Base-by-base conservation (phyloP, 2,797 vertebrate genomes). In the Megaceryle alcyon region DNA sequence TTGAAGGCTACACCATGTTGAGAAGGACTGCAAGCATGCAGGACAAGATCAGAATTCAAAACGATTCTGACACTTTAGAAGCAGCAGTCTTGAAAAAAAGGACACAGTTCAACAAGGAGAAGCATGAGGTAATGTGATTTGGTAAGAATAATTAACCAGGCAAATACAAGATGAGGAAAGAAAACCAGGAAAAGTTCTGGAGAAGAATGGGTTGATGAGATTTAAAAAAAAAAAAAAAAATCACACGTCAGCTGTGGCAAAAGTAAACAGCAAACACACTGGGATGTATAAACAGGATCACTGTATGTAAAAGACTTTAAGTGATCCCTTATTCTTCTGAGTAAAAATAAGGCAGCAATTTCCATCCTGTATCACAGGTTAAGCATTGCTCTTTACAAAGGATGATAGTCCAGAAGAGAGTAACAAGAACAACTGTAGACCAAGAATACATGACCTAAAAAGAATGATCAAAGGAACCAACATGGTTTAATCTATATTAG, bases 61-160 rank as follows among this genome's bases (percentile, higher is more conserved):
- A 82, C 78, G 79, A 92, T 46, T 73, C 80, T 0, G 6, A 86
- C 46, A 70, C 85, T 84, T 90, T 7, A 77, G 64, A 70, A 86
- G 51, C 33, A 75, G 22, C 9, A 19, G n/a, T 35, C 43, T 33
- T 33, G 29, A 6, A 5, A 25, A 53, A 35, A 63, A 68, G 12
- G 31, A 79, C 0, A 0, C 35, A 21, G 66, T 82, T 94, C 88
- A 94, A 78, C 59, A 93, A 90, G 73, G 83, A 86, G 83, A 88
- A 86, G 39, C 0, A 0, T 66, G 80, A 96, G 51, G 39, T 73
- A 93, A 93, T 79, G 61, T 1, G 9, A 41, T 73, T 84, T 88
- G 51, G 66, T 88, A 93, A 90, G 90, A 96, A 96, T 79, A 92
- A 90, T 93, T 69, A 95, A 86, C 90, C 54, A 48, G 73, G 64